phyloP scores from a whole-genome alignment of 1,140 invertebrate genomes.

The Platyscapa corneri region DNA sequence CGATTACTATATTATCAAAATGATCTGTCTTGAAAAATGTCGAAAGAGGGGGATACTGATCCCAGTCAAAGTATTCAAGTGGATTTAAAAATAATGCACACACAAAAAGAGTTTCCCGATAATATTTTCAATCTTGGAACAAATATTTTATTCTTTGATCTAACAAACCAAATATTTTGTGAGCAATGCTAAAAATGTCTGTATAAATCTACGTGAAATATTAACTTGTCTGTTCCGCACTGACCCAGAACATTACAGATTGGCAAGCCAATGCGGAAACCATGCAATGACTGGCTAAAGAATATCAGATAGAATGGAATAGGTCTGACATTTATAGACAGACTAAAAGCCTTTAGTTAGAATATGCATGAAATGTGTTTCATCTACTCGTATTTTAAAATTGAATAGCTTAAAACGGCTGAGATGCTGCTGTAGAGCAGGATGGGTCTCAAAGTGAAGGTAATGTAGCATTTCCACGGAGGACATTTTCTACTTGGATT shows the following conservation, averaged over 20 bases:
- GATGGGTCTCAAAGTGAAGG: background rate
- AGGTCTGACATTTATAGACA: background rate
- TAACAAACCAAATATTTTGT: background rate
- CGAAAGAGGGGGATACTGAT: too few species aligned
- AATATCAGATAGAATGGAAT: background rate
- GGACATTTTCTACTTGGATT: background rate
- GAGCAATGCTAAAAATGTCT: background rate
- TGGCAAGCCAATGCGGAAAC: slow-evolving; percentile 14
- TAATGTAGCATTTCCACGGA: background rate
- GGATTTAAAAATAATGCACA: background rate
- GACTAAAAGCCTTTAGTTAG: background rate
- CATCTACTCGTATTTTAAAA: background rate
- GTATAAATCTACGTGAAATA: background rate
- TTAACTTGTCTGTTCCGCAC: background rate
- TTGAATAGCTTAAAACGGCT: background rate
- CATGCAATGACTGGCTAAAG: background rate
- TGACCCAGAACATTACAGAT: slow-evolving; percentile 3
- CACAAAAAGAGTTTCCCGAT: background rate
- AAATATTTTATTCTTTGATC: background rate
- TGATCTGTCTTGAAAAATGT: too few species aligned
- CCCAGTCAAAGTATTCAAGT: too few species aligned
- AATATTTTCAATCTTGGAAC: background rate
- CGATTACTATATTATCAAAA: too few species aligned
- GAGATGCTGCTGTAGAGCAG: background rate
- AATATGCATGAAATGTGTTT: slow-evolving; percentile 1